Evolutionary conservation across 2,888 invertebrate species (phyloP), one percentile per base, ranked within the genome.

Genomic region (Palloptera scutellata): DNA sequence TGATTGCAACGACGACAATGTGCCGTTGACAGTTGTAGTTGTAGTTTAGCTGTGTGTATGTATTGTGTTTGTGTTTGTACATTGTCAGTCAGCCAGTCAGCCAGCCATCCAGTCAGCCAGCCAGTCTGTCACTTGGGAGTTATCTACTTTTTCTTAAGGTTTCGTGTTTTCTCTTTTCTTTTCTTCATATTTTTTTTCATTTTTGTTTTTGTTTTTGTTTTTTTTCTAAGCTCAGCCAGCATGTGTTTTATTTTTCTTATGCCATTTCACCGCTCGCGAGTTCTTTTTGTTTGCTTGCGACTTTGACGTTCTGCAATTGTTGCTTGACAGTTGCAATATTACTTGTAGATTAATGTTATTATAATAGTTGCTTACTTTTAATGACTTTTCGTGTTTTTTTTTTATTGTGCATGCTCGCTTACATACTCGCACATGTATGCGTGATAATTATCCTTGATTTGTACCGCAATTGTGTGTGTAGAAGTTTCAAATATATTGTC

Each of bases 1-100:
- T 74, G 74, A 75, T 71, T 72, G 70, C 73, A 68, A 66, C 67
- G 42, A 57, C 30, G 30, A 30, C 30, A 30, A 30, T 30, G 6
- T 30, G 30, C 6, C 6, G 30, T 6, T 30, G 30, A 30, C 6
- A 6, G 30, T 30, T 4, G 30, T 30, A 30, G 6, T n/a, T n/a
- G 30, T 30, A 30, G 40, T 17, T 6, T 43, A 12, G 8, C 5
- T 52, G 52, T n/a, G 52, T 52, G 53, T 53, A 10, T 53, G 53
- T 5, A 17, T 6, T 15, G 17, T 58, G 57, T 40, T 13, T 17
- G 53, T 20, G n/a, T 42, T 19, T 43, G 54, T 55, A 55, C 12
- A 12, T 11, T 40, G 48, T 55, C 45, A 63, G 30, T 63, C 54
- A 45, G 20, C 40, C 30, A 43, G 43, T 43, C 20, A 20, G 20